Evolutionary conservation across 92 coral and sea anemone genomes (phyloP), one percentile per base, ranked within the genome.

Genomic region (Siderastrea radians): DNA sequence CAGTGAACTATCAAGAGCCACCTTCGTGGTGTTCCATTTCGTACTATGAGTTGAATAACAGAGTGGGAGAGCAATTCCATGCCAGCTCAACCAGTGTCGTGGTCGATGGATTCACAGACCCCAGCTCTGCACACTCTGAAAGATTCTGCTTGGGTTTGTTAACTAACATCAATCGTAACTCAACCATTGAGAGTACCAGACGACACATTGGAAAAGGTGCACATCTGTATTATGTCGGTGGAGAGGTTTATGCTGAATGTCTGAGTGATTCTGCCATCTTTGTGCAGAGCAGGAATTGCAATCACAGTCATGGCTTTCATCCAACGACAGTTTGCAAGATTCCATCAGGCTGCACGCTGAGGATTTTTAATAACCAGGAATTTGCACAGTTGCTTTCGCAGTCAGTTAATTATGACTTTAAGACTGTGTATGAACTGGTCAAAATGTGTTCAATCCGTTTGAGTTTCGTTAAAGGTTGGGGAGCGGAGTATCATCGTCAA

Each of bases 401-500:
- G 91, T 98, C 99, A 5, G 99, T 98, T 82, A 96, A 98, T 77
- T 96, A 94, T 88, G 99, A 98, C 17, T 98, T 94, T 68, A 98
- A 98, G 80, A 98, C 99, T 0, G 99, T 98, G 67, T 98, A 98
- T 68, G 99, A 98, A 94, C 93, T 98, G 11, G 94, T 96, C 50
- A 98, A 98, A 91, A 98, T 98, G 99, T 98, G 99, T 85, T 93
- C 98, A 7, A 98, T 98, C 78, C 91, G 99, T 62, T 77, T 98
- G 94, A 96, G 98, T 75, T 98, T 98, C 54, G 99, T 98, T 43
- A 98, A 98, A 81, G 99, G 99, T 51, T 98, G 99, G 99, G 99
- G 99, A 49, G 99, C 99, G 0, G 99, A 98, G 87, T 98, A 98
- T 81, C 98, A 98, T 68, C 97, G 99, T 45, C 99, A 98, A 78